Evolutionary conservation across 1,140 invertebrate genomes (phyloP).

Genomic region (Prorops nasuta): DNA sequence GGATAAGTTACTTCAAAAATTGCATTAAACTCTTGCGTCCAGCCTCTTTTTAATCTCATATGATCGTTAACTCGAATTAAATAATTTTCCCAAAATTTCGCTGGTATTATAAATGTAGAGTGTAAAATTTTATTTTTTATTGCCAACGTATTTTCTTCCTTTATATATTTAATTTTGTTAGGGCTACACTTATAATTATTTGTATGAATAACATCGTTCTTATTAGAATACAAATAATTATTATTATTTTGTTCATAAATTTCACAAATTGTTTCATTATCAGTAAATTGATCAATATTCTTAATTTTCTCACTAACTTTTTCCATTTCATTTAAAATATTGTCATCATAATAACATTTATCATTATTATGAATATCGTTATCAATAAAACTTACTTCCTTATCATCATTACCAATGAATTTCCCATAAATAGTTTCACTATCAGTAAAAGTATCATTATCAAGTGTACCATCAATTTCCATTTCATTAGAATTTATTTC

Average conservation of each 20-base stretch:
- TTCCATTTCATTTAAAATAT: slow-evolving; percentile 9
- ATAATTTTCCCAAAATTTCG: too few species aligned
- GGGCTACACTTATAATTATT: too few species aligned
- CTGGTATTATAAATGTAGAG: too few species aligned
- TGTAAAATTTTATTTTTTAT: too few species aligned
- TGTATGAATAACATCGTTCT: too few species aligned
- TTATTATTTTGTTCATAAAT: slow-evolving; percentile 2
- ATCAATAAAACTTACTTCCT: slow-evolving; percentile 8
- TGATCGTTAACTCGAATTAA: too few species aligned
- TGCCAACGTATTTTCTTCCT: too few species aligned
- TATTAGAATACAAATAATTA: too few species aligned
- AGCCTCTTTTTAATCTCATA: too few species aligned
- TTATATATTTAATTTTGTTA: too few species aligned
- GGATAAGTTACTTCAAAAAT: background rate
- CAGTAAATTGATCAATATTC: slow-evolving; percentile 1
- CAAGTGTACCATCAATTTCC: slow-evolving; percentile 3
- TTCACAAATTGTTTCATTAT: background rate
- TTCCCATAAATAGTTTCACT: slow-evolving; percentile 1
- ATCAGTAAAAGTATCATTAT: slow-evolving; percentile 13
- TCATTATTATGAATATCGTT: slow-evolving; percentile 8
- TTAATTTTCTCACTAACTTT: slow-evolving; percentile 3
- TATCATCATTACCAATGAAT: slow-evolving; percentile 3
- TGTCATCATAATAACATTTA: slow-evolving; percentile 11
- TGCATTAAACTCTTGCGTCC: too few species aligned
- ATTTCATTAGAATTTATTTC: slow-evolving; percentile 10